Percentiles rank a stretch among this genome's conserved stretches.
Evolutionary conservation across 2,888 invertebrate genomes (phyloP).

Genomic region (Leptogaster cylindrica): DNA sequence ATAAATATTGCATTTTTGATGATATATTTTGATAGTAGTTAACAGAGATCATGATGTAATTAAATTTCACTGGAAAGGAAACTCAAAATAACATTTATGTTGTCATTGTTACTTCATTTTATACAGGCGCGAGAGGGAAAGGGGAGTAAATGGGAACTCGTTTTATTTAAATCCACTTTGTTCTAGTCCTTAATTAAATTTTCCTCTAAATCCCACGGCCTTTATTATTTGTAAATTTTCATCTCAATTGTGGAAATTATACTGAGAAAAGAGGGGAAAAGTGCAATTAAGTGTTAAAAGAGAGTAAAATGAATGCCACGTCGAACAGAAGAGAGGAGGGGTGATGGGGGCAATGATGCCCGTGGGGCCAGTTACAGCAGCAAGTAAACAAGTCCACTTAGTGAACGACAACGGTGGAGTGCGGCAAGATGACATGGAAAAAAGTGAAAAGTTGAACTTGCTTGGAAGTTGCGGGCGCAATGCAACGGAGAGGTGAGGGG

Average conservation of each 20-base stretch:
- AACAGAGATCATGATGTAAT: too few species aligned
- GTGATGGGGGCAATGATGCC: too few species aligned
- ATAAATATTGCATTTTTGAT: too few species aligned
- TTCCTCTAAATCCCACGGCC: conserved; percentile 2
- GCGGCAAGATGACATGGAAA: conserved; percentile 18
- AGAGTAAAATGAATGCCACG: background rate
- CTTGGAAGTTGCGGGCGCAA: conserved; percentile 3
- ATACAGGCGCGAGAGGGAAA: too few species aligned
- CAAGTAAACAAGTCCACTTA: conserved; percentile 21
- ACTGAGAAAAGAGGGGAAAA: conserved; percentile 24
- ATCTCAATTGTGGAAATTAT: conserved; percentile 5
- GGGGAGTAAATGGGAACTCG: too few species aligned
- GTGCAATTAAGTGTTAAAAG: conserved; percentile 20
- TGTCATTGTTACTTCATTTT: too few species aligned
- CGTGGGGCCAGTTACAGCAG: too few species aligned
- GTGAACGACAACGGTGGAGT: too few species aligned
- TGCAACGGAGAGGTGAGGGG: background rate
- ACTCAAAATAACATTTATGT: too few species aligned
- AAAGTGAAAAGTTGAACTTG: conserved; percentile 33
- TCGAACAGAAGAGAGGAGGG: background rate
- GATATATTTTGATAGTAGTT: too few species aligned
- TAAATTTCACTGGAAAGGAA: too few species aligned
- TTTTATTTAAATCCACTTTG: too few species aligned
- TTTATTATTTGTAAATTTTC: conserved; percentile 23
- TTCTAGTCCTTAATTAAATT: conserved; percentile 11